phyloP scores from a whole-genome alignment of 2,797 vertebrate species.

The Potorous gilbertii region DNA sequence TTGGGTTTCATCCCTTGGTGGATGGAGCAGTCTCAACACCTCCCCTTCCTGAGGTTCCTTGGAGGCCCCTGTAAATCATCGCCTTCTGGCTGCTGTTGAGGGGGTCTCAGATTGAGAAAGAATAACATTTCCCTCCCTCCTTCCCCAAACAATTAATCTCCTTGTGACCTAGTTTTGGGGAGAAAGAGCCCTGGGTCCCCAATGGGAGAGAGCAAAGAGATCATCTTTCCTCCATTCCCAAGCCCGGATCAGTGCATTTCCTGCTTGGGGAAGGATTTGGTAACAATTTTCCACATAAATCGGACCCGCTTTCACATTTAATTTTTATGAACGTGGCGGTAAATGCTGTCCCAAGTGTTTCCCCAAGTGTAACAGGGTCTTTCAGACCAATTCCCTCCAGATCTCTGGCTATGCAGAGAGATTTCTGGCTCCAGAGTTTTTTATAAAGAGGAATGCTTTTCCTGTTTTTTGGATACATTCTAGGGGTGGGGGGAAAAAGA shows the following conservation, averaged over 20 bases:
- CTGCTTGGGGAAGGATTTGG: not conserved
- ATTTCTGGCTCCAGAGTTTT: not conserved
- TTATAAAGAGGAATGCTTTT: not conserved
- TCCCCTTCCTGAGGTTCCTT: constrained; percentile 32
- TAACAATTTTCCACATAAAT: constrained; percentile 11
- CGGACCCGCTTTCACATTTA: not conserved
- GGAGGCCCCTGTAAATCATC: constrained; percentile 9
- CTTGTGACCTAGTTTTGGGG: not conserved
- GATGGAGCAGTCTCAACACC: not conserved
- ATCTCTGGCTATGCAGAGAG: not conserved
- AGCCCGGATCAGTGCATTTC: not conserved
- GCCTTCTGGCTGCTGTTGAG: not conserved
- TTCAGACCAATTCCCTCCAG: not conserved
- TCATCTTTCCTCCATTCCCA: not conserved
- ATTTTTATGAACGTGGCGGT: not conserved
- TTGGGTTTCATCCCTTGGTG: constrained; percentile 11
- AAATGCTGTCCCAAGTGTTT: constrained; percentile 7
- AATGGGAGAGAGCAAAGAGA: not conserved
- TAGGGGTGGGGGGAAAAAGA: not conserved
- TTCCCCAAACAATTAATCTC: constrained; percentile 44
- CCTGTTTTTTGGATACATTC: not conserved
- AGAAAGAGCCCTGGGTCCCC: constrained; percentile 12
- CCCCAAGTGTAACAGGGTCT: not conserved
- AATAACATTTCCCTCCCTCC: constrained; percentile 46
- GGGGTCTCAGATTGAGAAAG: constrained; percentile 25